These are phyloP conservation scores for Drosophila rellima DNA, from an alignment of 2,888 invertebrate genomes.

Conservation along the genomic window DNA sequence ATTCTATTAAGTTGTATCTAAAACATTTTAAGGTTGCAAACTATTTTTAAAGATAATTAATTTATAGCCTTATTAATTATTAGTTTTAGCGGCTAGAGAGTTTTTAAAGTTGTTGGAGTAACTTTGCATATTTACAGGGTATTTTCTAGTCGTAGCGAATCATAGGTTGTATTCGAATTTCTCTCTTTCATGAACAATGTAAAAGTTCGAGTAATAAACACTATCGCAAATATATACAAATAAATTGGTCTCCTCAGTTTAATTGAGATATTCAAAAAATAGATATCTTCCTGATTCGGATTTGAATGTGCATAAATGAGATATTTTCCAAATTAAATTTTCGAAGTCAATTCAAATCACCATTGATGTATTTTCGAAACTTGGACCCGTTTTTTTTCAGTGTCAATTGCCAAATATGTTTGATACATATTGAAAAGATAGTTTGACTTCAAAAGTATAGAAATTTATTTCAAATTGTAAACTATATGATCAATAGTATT, in stretches of 20 bases:
- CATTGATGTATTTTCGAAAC: no score
- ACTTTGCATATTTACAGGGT: neutral
- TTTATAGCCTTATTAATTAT: neutral
- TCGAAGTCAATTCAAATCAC: no score
- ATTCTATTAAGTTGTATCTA: neutral
- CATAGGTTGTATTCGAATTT: neutral
- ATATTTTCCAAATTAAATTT: no score
- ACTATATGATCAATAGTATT: no score
- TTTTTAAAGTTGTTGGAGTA: no score
- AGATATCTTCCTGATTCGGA: neutral
- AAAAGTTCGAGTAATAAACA: neutral
- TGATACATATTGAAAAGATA: no score
- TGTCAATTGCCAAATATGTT: no score
- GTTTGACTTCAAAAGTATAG: no score
- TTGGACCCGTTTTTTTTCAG: no score
- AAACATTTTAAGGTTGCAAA: neutral
- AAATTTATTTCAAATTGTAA: no score
- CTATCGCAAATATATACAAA: neutral
- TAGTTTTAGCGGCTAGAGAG: no score
- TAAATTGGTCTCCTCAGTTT: neutral
- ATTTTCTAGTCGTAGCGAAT: neutral
- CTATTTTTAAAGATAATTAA: neutral
- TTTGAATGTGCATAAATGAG: no score
- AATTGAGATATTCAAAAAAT: neutral
- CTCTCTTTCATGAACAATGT: neutral